Base-by-base conservation (phyloP, 2,113 vertebrate genomes). In the Cettia cetti region DNA sequence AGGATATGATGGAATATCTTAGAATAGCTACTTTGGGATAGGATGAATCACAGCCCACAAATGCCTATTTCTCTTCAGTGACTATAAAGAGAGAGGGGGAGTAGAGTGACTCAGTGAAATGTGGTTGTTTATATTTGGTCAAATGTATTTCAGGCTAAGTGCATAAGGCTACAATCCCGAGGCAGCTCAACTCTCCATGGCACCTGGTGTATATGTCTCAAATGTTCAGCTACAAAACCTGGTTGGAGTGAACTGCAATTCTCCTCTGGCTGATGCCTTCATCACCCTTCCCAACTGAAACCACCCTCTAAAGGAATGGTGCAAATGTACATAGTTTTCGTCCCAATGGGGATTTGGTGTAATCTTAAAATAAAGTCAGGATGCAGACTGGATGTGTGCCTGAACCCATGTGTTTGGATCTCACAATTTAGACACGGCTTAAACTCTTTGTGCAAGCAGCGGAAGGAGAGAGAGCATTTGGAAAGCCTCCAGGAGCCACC, bases 51-150 rank as follows among this genome's bases (percentile, higher is more conserved):
- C 86, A 95, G 77, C 76, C 91, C 77, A 94, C 91, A 94, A 91
- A 78, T 78, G 89, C 80, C 72, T 95, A 5, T 95, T 97, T 92
- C 89, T 94, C 72, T 92, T 93, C 30, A 81, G 94, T 86, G 94
- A 77, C 94, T 95, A 86, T 90, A 93, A 96, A 93, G 95, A 95
- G 92, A 93, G 89, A 94, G 95, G 82, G 86, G 95, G 96, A 96
- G 94, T 96, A 59, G 86, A 78, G 80, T 97, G 96, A 97, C 72
- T 97, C 96, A 95, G 83, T 95, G 89, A 93, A 88, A 97, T 92
- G 96, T 92, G 89, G 64, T 93, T 95, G 94, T 95, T 95, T 97
- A 89, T 96, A 95, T 96, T 94, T 96, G 94, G 95, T 89, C 80
- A 86, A 90, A 90, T 78, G 33, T 92, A 94, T 95, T 94, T 96